Conservation (phyloP, 2,113 vertebrate genomes). For the Istiophorus platypterus region DNA sequence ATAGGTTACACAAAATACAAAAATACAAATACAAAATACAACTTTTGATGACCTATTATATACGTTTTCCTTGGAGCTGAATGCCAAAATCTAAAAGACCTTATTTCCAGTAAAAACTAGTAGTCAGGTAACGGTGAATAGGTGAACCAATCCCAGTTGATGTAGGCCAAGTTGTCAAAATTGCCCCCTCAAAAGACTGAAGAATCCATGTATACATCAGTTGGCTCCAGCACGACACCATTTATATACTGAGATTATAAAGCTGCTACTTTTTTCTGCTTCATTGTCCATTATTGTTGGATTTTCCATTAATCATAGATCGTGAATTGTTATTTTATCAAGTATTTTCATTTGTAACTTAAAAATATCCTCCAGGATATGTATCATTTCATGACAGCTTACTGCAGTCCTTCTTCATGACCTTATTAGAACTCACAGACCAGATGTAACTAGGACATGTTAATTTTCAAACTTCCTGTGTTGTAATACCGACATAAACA, state of each 20-base stretch:
- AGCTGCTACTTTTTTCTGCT: neutral
- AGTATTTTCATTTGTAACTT: neutral
- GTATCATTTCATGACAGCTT: conserved; percentile 2
- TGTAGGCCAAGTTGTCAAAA: neutral
- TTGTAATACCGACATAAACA: conserved; percentile 17
- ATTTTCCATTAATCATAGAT: neutral
- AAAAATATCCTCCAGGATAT: neutral
- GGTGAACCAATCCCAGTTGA: neutral
- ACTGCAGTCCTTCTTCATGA: neutral
- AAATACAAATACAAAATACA: no score
- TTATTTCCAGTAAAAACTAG: conserved; percentile 1
- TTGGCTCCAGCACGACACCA: neutral
- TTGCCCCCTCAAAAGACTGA: neutral
- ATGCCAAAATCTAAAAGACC: conserved; percentile 14
- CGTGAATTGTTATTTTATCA: no score
- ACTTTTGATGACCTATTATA: neutral
- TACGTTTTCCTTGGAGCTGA: no score
- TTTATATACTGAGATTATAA: neutral
- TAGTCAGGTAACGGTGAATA: neutral
- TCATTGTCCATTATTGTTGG: neutral
- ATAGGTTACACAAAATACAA: no score
- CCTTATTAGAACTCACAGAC: conserved; percentile 10
- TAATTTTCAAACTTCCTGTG: conserved; percentile 25
- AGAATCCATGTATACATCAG: neutral
- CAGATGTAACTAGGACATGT: neutral